Evolutionary conservation across 2,797 vertebrate species (phyloP).

Genomic region (Alexandromys oeconomus): DNA sequence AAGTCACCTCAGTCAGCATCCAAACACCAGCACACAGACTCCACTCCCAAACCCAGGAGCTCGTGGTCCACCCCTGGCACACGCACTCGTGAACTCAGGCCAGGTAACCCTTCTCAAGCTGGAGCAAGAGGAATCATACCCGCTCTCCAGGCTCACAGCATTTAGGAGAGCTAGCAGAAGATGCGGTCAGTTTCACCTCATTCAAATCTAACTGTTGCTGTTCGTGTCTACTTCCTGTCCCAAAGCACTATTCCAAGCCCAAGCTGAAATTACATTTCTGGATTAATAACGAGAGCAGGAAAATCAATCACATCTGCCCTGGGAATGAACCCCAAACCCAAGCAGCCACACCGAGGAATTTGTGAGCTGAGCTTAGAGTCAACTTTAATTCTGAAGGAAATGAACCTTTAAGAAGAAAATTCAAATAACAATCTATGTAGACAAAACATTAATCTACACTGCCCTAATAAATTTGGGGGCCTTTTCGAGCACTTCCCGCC

Average conservation of each 20-base stretch:
- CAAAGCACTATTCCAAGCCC: constrained; percentile 65
- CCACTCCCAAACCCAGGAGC: constrained; percentile 8
- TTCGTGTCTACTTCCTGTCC: constrained; percentile 72
- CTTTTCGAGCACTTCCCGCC: constrained; percentile 16
- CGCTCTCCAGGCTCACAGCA: neutral
- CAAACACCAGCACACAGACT: neutral
- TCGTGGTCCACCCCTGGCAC: neutral
- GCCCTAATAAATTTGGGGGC: constrained; percentile 53
- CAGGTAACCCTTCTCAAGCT: constrained; percentile 23
- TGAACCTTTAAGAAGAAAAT: constrained; percentile 81
- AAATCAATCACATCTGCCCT: constrained; percentile 84
- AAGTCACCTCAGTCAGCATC: neutral
- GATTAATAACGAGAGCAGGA: constrained; percentile 76
- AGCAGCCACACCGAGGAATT: constrained; percentile 74
- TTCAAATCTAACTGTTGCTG: constrained; percentile 37
- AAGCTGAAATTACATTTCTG: constrained; percentile 76
- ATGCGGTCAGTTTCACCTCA: constrained; percentile 42
- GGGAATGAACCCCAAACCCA: constrained; percentile 79
- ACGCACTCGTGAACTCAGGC: neutral
- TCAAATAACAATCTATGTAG: constrained; percentile 65
- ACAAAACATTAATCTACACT: constrained; percentile 76
- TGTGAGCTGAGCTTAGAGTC: constrained; percentile 67
- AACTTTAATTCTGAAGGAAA: constrained; percentile 81
- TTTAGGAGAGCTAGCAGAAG: constrained; percentile 41
- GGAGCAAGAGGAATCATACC: constrained; percentile 19